phyloP scores from a whole-genome alignment of 2,888 invertebrate species.

The Hirtodrosophila confusa region DNA sequence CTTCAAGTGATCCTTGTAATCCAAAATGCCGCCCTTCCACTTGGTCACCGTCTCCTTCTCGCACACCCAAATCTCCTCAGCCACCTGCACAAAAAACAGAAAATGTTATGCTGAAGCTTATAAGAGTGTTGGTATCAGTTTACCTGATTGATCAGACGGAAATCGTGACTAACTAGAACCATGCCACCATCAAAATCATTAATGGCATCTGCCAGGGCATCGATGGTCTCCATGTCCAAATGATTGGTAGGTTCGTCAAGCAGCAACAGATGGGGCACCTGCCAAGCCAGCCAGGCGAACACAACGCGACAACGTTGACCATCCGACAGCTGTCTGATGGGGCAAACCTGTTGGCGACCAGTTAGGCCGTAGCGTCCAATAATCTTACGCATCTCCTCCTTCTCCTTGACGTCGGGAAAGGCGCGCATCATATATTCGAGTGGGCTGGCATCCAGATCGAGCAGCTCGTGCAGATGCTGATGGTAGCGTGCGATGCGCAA shows the following conservation, averaged over 20 bases:
- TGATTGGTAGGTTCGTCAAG: slow-evolving; percentile 95
- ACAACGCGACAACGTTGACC: slow-evolving; percentile 99
- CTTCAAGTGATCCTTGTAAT: slow-evolving; percentile 97
- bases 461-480: slow-evolving; percentile 98
- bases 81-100: slow-evolving; percentile 88
- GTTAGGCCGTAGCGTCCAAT: slow-evolving; percentile 99
- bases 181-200: slow-evolving; percentile 99
- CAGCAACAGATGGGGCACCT: slow-evolving; percentile 96
- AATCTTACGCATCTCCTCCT: slow-evolving; percentile 99
- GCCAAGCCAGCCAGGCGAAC: slow-evolving; percentile 99
- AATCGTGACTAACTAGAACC: slow-evolving; percentile 99
- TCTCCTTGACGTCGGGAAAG: slow-evolving; percentile 98
- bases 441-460: slow-evolving; percentile 97
- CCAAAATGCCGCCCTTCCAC: slow-evolving; percentile 98
- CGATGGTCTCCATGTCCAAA: slow-evolving; percentile 98
- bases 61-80: slow-evolving; percentile 99
- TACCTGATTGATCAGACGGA: slow-evolving; percentile 99
- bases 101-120: neutral
- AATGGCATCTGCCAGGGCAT: slow-evolving; percentile 98
- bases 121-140: too few relatives aligned
- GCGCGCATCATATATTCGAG: slow-evolving; percentile 99
- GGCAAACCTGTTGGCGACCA: slow-evolving; percentile 94
- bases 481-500: slow-evolving; percentile 98
- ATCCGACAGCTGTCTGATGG: slow-evolving; percentile 90
- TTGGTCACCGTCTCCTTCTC: slow-evolving; percentile 97